These are phyloP conservation scores for Tetragonula carbonaria DNA, from an alignment of 2,888 invertebrate genomes.

Conservation along the genomic window DNA sequence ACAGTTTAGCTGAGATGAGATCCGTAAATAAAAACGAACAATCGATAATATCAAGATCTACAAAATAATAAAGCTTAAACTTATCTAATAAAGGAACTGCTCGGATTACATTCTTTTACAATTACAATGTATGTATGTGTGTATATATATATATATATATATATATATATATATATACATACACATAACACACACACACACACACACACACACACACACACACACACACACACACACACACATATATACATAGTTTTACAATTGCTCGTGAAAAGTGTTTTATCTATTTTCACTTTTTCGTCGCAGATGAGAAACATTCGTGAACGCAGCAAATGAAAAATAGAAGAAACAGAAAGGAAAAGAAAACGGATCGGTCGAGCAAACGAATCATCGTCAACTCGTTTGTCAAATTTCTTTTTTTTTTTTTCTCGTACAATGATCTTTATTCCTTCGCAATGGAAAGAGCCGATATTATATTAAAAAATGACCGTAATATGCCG, in stretches of 20 bases:
- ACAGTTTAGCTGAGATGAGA: neutral
- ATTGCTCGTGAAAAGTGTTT: neutral
- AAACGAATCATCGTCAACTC: conserved; percentile 44
- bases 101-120: neutral
- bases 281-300: neutral
- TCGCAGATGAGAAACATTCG: neutral
- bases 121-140: conserved; percentile 3
- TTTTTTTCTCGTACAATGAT: conserved; percentile 19
- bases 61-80: neutral
- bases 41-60: neutral
- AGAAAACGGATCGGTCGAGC: conserved; percentile 20
- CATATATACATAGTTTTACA: neutral
- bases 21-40: neutral
- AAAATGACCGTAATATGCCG: conserved; percentile 14
- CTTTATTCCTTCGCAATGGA: conserved; percentile 25
- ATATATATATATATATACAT: neutral
- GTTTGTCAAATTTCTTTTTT: conserved; percentile 13
- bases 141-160: neutral
- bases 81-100: conserved; percentile 12
- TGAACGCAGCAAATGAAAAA: neutral
- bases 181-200: neutral
- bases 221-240: no score
- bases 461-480: neutral
- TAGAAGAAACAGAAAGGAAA: conserved; percentile 17
- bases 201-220: neutral